A percentile compares a stretch with the other conserved stretches of the same genome.
phyloP scores from a whole-genome alignment of 2,113 vertebrate species.

The Xenopus borealis region DNA sequence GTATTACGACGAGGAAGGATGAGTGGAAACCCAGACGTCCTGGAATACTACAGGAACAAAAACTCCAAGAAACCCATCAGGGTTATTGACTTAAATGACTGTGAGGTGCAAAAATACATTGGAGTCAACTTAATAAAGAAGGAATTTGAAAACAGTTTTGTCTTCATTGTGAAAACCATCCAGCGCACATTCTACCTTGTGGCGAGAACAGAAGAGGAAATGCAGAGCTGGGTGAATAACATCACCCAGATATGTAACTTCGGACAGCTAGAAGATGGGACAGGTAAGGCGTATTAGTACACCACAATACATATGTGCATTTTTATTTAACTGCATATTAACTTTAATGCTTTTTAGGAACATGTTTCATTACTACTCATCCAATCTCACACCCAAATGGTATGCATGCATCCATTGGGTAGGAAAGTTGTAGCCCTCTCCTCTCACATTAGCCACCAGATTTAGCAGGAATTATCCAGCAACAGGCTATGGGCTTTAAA shows the following conservation, averaged over 20 bases:
- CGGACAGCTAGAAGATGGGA: conserved; percentile 70
- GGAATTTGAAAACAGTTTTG: conserved; percentile 85
- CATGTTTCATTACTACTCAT: too few species aligned
- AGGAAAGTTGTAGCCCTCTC: too few species aligned
- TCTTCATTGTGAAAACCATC: conserved; percentile 89
- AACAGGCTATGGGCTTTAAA: too few species aligned
- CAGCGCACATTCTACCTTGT: conserved; percentile 91
- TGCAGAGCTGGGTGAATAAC: conserved; percentile 88
- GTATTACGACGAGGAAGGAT: conserved; percentile 90
- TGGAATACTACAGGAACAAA: conserved; percentile 92
- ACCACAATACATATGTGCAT: too few species aligned
- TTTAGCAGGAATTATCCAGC: too few species aligned
- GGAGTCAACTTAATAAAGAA: conserved; percentile 79
- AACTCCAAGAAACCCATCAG: conserved; percentile 89
- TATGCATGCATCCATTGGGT: too few species aligned
- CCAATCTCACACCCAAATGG: too few species aligned
- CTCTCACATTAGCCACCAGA: too few species aligned
- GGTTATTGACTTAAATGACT: conserved; percentile 88
- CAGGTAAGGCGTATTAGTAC: conserved; percentile 67
- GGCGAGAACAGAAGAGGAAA: conserved; percentile 93
- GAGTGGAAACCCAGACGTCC: conserved; percentile 89
- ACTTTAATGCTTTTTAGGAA: too few species aligned
- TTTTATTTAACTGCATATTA: too few species aligned
- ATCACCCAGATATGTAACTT: conserved; percentile 93
- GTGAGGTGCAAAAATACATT: conserved; percentile 79